Conservation (phyloP, 1,140 invertebrate species). For the Meloidogyne hapla region DNA sequence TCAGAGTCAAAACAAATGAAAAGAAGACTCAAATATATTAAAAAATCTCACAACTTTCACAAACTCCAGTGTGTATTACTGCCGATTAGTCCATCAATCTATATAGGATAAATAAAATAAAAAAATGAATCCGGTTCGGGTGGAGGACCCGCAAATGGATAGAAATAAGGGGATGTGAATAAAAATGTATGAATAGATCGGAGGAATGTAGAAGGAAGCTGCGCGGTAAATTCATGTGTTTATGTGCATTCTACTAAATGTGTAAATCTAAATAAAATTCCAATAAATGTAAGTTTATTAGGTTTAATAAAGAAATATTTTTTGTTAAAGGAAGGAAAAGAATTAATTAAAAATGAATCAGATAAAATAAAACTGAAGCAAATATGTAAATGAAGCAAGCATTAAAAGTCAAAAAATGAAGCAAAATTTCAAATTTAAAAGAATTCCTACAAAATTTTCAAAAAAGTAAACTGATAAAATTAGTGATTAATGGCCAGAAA, state of each 20-base stretch:
- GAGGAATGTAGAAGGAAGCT: slow-evolving; percentile 3
- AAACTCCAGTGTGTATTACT: not conserved
- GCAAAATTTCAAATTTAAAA: too few relatives aligned
- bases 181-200: slow-evolving; percentile 1
- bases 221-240: not conserved
- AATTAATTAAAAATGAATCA: too few relatives aligned
- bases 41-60: not conserved
- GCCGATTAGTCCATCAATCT: not conserved
- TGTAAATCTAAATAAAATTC: not conserved
- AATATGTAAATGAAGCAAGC: too few relatives aligned
- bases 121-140: not conserved
- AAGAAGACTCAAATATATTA: not conserved
- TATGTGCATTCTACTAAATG: not conserved
- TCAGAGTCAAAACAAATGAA: too few relatives aligned
- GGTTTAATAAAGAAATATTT: not conserved
- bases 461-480: too few relatives aligned
- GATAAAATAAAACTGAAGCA: too few relatives aligned
- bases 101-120: not conserved
- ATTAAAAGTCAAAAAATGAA: too few relatives aligned
- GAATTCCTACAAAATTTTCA: too few relatives aligned
- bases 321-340: not conserved
- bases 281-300: not conserved
- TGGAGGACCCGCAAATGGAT: not conserved
- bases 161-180: not conserved
- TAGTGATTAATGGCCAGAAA: too few relatives aligned